Base-by-base conservation (phyloP, 30 jellyfish, hydroid and myxozoan genomes). In the Mastigias papua region DNA sequence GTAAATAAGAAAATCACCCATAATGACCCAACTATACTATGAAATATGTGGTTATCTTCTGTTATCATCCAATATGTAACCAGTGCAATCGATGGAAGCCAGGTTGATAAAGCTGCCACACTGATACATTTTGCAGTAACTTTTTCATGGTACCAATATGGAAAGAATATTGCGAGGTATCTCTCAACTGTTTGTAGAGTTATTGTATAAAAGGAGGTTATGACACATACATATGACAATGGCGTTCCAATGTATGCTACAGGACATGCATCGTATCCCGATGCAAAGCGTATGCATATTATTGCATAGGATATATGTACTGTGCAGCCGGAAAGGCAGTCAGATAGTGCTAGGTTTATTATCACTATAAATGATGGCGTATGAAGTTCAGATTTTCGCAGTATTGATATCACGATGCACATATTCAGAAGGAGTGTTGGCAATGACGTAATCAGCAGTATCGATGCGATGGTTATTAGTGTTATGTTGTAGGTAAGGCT, bases 131-230 rank as follows among this genome's bases (percentile, higher is more conserved):
- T 61, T 3, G 66, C 26, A 0, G 94, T 85, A 19, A 85, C 23
- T 29, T 85, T 69, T 27, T 73, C 84, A 50, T 85, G 94, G 48
- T 85, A 85, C 94, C 94, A 85, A 34, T 64, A 85, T 16, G 94
- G 94, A 34, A 1, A 71, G 78, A 85, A 85, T 0, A 85, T 77
- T 23, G 94, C 94, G 32, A 85, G 34, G 74, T 72, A 85, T 34
- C 94, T 34, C 48, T 85, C 94, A 20, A 62, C 76, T 46, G 88
- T 85, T 34, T 85, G 94, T 37, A 73, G 22, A 29, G 69, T 26
- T 27, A 85, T 85, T 28, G 88, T 72, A 68, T 60, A 26, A 71
- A 49, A 85, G 5, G 94, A 57, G n/a, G 94, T 54, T 2, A 35
- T 0, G 33, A 88, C 94, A 72, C 72, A 77, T 19, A 85, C 21